A percentile compares a stretch with the other conserved stretches of the same genome.
Evolutionary conservation across 2,797 vertebrate genomes (phyloP).

Genomic region (Ptychobarbus kaznakovi): DNA sequence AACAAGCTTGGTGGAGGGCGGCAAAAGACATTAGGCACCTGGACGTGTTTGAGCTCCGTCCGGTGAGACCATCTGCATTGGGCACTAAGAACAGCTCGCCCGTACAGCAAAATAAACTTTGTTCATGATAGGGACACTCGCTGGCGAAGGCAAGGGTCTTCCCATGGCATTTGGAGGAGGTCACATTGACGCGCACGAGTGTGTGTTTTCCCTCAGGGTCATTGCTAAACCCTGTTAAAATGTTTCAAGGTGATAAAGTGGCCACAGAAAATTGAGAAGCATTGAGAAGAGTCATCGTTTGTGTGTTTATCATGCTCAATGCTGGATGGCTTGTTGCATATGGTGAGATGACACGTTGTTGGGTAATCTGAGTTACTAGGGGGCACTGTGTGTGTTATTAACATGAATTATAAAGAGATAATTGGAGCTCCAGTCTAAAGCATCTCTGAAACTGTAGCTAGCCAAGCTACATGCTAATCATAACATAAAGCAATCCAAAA

Average conservation of each 20-base stretch:
- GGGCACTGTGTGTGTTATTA: conserved; percentile 41
- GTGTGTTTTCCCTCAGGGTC: conserved; percentile 12
- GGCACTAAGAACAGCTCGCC: conserved; percentile 8
- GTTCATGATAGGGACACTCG: conserved; percentile 20
- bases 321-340: conserved; percentile 33
- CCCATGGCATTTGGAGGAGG: conserved; percentile 11
- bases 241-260: conserved; percentile 25
- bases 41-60: conserved; percentile 10
- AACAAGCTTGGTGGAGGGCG: conserved; percentile 28
- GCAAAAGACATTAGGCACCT: conserved; percentile 41
- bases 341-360: conserved; percentile 2
- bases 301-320: neutral
- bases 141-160: conserved; percentile 36
- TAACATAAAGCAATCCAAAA: neutral
- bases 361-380: conserved; percentile 20
- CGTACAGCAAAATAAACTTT: conserved; percentile 18
- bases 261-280: conserved; percentile 5
- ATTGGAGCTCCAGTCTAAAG: neutral
- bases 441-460: neutral
- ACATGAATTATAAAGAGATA: conserved; percentile 4
- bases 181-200: conserved; percentile 35
- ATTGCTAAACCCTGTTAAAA: conserved; percentile 39
- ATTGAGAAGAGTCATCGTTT: neutral
- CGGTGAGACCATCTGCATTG: conserved; percentile 27
- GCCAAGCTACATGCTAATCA: neutral